A percentile compares a stretch with the other conserved stretches of the same genome.
Conservation (phyloP, 2,797 vertebrate species). For the Cottoperca gobio region DNA sequence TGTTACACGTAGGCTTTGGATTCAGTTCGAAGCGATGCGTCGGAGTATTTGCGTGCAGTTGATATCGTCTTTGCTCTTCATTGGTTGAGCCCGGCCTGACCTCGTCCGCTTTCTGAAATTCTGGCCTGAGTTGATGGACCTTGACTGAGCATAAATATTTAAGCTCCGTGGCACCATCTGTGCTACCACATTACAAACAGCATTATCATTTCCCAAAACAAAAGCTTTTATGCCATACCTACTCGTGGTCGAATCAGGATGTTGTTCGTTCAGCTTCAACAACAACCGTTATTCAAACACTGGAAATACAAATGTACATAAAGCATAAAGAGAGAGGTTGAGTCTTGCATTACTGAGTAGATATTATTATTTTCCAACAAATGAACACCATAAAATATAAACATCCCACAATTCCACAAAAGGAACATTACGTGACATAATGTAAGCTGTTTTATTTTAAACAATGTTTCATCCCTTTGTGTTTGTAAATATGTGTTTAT, state of each 20-base stretch:
- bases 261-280: slow-evolving; percentile 26
- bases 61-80: slow-evolving; percentile 29
- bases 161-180: slow-evolving; percentile 56
- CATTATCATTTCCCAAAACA: slow-evolving; percentile 43
- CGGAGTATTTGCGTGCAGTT: slow-evolving; percentile 15
- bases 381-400: background rate
- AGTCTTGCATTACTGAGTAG: slow-evolving; percentile 16
- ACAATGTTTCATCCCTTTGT: slow-evolving; percentile 14
- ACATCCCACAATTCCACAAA: background rate
- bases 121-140: slow-evolving; percentile 47
- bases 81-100: slow-evolving; percentile 10
- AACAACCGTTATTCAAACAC: slow-evolving; percentile 49
- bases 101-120: slow-evolving; percentile 24
- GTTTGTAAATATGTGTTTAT: slow-evolving; percentile 27
- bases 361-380: background rate
- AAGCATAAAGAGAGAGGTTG: slow-evolving; percentile 39
- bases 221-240: slow-evolving; percentile 40
- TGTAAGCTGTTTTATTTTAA: slow-evolving; percentile 21
- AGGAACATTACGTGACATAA: slow-evolving; percentile 7
- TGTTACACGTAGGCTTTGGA: background rate
- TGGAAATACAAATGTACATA: slow-evolving; percentile 63
- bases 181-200: slow-evolving; percentile 44
- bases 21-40: slow-evolving; percentile 3
- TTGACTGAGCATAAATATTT: slow-evolving; percentile 56
- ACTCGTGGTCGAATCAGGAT: slow-evolving; percentile 23